Conservation (phyloP, 2,888 invertebrate species). For the Euzophera pinguis region DNA sequence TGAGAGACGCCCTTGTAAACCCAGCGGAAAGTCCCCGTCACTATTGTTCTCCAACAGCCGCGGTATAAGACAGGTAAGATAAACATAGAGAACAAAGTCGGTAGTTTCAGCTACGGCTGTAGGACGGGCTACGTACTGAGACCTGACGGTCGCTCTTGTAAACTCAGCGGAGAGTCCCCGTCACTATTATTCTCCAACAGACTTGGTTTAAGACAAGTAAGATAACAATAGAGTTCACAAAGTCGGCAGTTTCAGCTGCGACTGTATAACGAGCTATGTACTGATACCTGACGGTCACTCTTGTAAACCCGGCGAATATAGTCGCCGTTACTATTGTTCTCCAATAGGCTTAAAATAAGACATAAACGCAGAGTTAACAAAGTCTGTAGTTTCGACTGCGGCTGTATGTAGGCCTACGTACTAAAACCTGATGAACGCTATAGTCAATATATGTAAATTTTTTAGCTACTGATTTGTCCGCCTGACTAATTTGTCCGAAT, state of each 20-base stretch:
- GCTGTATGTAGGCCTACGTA: constrained; percentile 91
- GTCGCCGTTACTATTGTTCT: constrained; percentile 90
- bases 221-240: too few relatives aligned
- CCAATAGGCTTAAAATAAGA: constrained; percentile 92
- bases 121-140: constrained; percentile 90
- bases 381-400: constrained; percentile 89
- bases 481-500: too few relatives aligned
- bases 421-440: constrained; percentile 89
- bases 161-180: constrained; percentile 90
- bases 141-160: constrained; percentile 91
- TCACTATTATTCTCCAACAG: constrained; percentile 92
- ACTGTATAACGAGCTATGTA: constrained; percentile 91
- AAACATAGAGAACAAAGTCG: constrained; percentile 90
- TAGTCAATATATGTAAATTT: too few relatives aligned
- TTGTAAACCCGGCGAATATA: constrained; percentile 92
- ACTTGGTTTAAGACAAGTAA: constrained; percentile 90
- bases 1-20: constrained; percentile 91
- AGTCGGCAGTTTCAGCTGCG: constrained; percentile 89
- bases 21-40: constrained; percentile 88
- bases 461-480: too few relatives aligned
- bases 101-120: constrained; percentile 91
- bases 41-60: constrained; percentile 92
- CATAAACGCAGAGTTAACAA: too few relatives aligned
- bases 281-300: constrained; percentile 89
- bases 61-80: constrained; percentile 89